Evolutionary conservation across 2,797 vertebrate genomes (phyloP), one percentile per base, ranked within the genome.

Genomic region (Cossypha heuglini): DNA sequence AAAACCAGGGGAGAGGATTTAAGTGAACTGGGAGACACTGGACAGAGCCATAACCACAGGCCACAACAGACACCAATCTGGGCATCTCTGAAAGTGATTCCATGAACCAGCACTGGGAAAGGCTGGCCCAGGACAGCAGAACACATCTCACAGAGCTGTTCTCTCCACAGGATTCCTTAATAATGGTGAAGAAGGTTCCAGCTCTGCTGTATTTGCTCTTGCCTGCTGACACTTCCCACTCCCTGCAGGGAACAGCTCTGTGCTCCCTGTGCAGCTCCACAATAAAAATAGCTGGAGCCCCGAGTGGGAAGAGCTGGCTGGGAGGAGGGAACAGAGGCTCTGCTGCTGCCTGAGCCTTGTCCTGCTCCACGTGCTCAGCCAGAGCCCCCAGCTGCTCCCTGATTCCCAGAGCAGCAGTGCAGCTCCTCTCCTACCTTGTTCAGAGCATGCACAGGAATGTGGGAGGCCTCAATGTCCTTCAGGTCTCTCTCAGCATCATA

Each of bases 401-500:
- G 72, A 29, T 10, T 31, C 12, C 51, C 42, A 43, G 28, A n/a
- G 13, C 43, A 35, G 51, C 62, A 6, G 6, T 3, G 26, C 37
- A 69, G 6, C 68, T 24, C 14, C 25, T 9, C 35, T 57, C 31
- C 93, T 94, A 99, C 99, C 99, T 99, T 99, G 98, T 99, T 99
- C 98, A 99, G 98, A 90, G 99, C 99, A 67, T 99, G 99, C 96
- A 99, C 99, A 40, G 98, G 98, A 94, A 99, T 99, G 98, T 94
- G 97, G 13, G 97, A 92, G 59, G 99, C 99, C 49, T 99, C 98
- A 28, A 99, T 99, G 97, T 99, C 99, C 97, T 99, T 98, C 96
- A 99, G 98, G 98, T 99, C 99, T 89, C 99, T 98, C 98, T 99
- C 99, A 16, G 99, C 99, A 87, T 99, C 99, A 10, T 99, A 99